Evolutionary conservation across 2,113 vertebrate species (phyloP).

Genomic region (Ginglymostoma cirratum): DNA sequence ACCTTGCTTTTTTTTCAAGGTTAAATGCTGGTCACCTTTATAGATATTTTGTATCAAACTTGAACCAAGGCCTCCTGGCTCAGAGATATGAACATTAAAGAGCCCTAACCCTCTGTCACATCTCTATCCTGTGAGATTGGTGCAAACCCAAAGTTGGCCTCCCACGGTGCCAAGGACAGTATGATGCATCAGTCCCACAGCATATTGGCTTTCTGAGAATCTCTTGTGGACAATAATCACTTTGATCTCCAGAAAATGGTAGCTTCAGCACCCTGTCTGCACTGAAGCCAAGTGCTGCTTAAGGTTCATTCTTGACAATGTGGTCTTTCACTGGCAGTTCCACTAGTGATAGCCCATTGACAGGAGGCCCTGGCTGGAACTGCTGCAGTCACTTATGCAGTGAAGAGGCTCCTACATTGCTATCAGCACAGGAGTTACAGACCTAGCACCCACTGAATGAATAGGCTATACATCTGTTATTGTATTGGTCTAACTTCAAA

Average conservation of each 20-base stretch:
- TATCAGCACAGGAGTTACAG: neutral
- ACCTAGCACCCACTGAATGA: neutral
- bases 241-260: too few relatives aligned
- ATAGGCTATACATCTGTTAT: neutral
- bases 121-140: too few relatives aligned
- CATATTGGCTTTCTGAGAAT: neutral
- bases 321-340: neutral
- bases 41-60: too few relatives aligned
- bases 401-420: neutral
- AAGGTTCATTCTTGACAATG: neutral
- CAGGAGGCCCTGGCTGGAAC: neutral
- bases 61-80: too few relatives aligned
- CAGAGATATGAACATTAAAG: too few relatives aligned
- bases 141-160: neutral
- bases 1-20: neutral
- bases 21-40: neutral
- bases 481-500: neutral
- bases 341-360: neutral
- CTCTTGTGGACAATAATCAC: neutral
- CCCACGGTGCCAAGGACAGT: too few relatives aligned
- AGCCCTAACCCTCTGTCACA: too few relatives aligned
- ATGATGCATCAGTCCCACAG: neutral
- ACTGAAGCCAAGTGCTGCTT: neutral
- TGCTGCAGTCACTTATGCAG: neutral
- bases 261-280: too few relatives aligned